Conservation (phyloP, 2,888 invertebrate genomes). For the Tholera decimalis region DNA sequence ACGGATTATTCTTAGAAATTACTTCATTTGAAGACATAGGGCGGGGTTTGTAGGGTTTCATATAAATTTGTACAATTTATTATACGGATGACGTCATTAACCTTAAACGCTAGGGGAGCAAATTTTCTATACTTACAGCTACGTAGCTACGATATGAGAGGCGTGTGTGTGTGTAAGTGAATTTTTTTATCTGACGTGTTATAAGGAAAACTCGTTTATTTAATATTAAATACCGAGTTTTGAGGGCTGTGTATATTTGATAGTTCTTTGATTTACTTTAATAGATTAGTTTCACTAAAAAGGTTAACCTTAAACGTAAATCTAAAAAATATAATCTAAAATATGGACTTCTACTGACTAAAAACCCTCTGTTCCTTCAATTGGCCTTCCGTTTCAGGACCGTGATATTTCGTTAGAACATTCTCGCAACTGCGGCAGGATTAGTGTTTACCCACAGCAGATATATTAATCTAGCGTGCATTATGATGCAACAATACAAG, state of each 20-base stretch:
- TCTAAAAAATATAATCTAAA: too few species aligned
- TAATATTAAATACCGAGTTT: not conserved
- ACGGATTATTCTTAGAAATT: conserved; percentile 82
- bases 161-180: too few species aligned
- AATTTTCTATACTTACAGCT: conserved; percentile 62
- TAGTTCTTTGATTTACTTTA: not conserved
- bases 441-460: too few species aligned
- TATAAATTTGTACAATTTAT: conserved; percentile 84
- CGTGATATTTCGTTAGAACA: too few species aligned
- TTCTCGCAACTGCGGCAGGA: too few species aligned
- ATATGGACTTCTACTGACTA: too few species aligned
- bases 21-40: conserved; percentile 84
- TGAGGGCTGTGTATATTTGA: not conserved
- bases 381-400: too few species aligned
- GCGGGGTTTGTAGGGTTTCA: conserved; percentile 78
- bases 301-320: not conserved
- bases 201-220: not conserved
- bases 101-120: conserved; percentile 74
- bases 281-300: not conserved
- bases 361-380: too few species aligned
- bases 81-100: conserved; percentile 82
- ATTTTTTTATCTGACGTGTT: conserved; percentile 14
- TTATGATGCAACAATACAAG: conserved; percentile 24
- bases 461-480: not conserved
- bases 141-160: conserved; percentile 11